Percentiles rank a stretch among this genome's conserved stretches.
Conservation (phyloP, 2,113 vertebrate species). For the Myodes glareolus region DNA sequence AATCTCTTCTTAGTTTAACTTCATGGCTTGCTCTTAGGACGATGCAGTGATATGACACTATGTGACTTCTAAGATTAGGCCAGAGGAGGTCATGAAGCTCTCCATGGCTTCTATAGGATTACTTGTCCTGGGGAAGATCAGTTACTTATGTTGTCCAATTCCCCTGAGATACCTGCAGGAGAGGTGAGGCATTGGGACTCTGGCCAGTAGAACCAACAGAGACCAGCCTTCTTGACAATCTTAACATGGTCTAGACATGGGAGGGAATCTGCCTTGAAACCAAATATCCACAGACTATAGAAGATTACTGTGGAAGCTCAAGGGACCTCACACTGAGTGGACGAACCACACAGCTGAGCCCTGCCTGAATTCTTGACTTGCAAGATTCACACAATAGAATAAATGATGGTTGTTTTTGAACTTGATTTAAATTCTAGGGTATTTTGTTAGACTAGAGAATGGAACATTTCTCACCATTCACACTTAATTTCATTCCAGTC, state of each 20-base stretch:
- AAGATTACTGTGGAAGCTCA: background rate
- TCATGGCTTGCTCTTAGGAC: background rate
- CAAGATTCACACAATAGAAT: background rate
- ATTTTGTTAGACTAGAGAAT: background rate
- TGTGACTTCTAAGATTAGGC: background rate
- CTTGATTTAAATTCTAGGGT: background rate
- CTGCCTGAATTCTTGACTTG: background rate
- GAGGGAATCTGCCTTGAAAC: background rate
- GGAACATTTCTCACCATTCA: background rate
- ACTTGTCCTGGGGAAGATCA: background rate
- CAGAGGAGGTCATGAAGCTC: constrained; percentile 6
- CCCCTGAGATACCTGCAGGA: background rate
- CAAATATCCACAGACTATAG: background rate
- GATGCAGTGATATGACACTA: background rate
- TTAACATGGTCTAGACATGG: background rate
- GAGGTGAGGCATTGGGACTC: background rate
- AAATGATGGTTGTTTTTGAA: background rate
- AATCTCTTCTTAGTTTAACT: background rate
- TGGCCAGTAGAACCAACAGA: background rate
- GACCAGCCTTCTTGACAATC: background rate
- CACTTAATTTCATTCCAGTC: background rate
- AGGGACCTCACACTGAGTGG: background rate
- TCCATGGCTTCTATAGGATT: background rate
- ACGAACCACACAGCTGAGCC: background rate
- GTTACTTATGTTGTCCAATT: background rate